Percentiles rank a stretch among this genome's conserved stretches.
phyloP scores from a whole-genome alignment of 2,797 vertebrate genomes.

The Bucorvus abyssinicus region DNA sequence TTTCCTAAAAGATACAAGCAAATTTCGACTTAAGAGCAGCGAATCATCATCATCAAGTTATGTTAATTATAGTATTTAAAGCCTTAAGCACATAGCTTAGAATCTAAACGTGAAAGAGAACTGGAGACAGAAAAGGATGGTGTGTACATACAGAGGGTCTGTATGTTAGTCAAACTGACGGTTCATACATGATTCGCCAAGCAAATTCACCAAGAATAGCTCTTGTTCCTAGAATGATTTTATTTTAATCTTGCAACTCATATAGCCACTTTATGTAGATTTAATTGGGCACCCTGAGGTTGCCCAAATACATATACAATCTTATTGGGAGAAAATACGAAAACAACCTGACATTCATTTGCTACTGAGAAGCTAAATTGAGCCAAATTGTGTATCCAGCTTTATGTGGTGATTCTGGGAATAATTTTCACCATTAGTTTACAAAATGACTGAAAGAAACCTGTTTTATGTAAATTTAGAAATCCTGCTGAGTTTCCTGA shows the following conservation, averaged over 20 bases:
- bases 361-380: constrained; percentile 17
- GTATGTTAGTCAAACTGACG: not conserved
- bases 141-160: not conserved
- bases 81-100: not conserved
- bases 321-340: constrained; percentile 7
- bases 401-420: constrained; percentile 41
- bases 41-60: not conserved
- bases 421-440: constrained; percentile 32
- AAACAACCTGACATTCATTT: constrained; percentile 9
- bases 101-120: not conserved
- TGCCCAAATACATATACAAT: not conserved
- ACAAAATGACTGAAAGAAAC: constrained; percentile 56
- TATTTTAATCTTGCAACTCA: not conserved
- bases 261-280: not conserved
- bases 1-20: not conserved
- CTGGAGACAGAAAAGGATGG: not conserved
- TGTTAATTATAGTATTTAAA: not conserved
- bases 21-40: not conserved
- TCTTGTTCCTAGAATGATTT: not conserved
- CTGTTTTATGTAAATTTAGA: constrained; percentile 25
- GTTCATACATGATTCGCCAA: not conserved
- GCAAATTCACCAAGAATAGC: not conserved
- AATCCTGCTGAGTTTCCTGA: constrained; percentile 16
- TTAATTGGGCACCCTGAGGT: constrained; percentile 43
- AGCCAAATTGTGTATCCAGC: constrained; percentile 21